phyloP scores from a whole-genome alignment of 1,140 invertebrate species.

The Aphis craccivora region DNA sequence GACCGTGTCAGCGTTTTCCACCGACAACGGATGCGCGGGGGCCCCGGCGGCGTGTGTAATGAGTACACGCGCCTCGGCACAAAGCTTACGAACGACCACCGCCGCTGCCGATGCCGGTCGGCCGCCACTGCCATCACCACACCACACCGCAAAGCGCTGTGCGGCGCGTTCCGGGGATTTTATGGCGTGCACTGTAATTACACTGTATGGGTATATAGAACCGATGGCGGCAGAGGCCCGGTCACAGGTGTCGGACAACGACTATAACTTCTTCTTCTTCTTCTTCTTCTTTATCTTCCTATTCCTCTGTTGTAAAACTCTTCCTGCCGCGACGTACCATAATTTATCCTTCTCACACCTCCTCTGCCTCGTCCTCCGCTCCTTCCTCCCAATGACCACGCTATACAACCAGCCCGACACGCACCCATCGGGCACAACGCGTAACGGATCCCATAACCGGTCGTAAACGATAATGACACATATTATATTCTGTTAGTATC shows the following conservation, averaged over 20 bases:
- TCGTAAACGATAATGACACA: constrained; percentile 45
- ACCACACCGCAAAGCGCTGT: constrained; percentile 26
- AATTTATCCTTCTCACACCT: neutral
- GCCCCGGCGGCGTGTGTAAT: constrained; percentile 52
- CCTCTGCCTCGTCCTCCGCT: neutral
- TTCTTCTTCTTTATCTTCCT: neutral
- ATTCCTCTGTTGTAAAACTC: neutral
- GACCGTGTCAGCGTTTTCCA: constrained; percentile 56
- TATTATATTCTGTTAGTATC: neutral
- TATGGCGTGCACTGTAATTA: constrained; percentile 56
- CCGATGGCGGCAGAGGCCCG: constrained; percentile 50
- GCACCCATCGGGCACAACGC: constrained; percentile 40
- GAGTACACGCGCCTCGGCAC: constrained; percentile 55
- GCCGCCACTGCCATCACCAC: constrained; percentile 26
- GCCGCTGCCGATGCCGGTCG: neutral
- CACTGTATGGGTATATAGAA: constrained; percentile 28
- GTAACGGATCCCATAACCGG: constrained; percentile 46
- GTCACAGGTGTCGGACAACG: constrained; percentile 57
- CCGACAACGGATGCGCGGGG: constrained; percentile 46
- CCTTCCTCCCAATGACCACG: neutral
- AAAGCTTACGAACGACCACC: constrained; percentile 55
- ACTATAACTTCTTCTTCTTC: constrained; percentile 43
- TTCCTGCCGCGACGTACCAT: neutral
- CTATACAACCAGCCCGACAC: neutral
- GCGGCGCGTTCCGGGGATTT: constrained; percentile 56